Evolutionary conservation across 1,140 invertebrate species (phyloP), one percentile per base, ranked within the genome.

Genomic region (Ditylenchus dipsaci): DNA sequence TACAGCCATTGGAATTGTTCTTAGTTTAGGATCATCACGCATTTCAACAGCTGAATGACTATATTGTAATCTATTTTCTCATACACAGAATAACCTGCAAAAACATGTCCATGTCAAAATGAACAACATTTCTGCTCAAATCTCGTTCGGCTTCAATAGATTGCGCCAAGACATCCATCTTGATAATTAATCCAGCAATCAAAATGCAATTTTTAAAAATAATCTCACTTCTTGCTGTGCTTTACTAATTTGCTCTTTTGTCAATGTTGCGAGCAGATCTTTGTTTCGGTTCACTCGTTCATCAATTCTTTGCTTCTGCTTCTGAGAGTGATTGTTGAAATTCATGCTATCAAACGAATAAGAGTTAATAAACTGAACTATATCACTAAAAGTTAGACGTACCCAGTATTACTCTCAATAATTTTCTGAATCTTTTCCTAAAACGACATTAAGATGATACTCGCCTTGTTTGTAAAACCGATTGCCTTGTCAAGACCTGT

Each of bases 11-110:
- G 88, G 89, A 72, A 86, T 85, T 65, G 86, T 78, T 68, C 83
- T 80, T 11, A 90, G 80, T 21, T 67, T 60, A 7, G 88, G 88
- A 75, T 88, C 80, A 68, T 89, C 87, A 69, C 85, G 78, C 84
- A 88, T 88, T 80, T 90, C 88, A 1, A 89, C 89, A 38, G 88
- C 86, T 88, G 88, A 82, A 86, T 89, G 77, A 88, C 89, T 13
- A 87, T 86, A 82, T 89, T 88, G 87, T 89, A 88, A 78, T 89
- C 88, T 58, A 89, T 83, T 73, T 7, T 19, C 47, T 33, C 27
- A 45, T 45, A 45, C 27, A 7, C n/a, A 19, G 15, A 23, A 61
- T 3, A 38, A 45, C 49, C 49, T 53, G 80, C 68, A 70, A 71
- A 78, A 80, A 76, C 11, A 72, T 67, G 58, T 67, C 75, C 77